These are phyloP conservation scores for Trogon melanurus DNA, from an alignment of 2,113 vertebrate species.

Conservation along the genomic window DNA sequence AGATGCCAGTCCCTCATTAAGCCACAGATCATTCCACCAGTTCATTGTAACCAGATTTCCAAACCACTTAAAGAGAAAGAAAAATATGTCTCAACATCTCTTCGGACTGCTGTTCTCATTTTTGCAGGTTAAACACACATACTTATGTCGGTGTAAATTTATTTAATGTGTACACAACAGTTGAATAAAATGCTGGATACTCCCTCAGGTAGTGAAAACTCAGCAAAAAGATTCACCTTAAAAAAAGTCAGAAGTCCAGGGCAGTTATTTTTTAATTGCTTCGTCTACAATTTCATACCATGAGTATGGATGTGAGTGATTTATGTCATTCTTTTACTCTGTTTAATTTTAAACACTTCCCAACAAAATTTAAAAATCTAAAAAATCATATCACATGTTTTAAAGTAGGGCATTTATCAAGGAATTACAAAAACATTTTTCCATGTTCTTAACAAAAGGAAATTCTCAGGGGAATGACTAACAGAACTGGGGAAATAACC, in stretches of 20 bases:
- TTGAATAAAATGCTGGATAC: background rate
- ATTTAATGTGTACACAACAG: background rate
- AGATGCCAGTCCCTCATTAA: constrained; percentile 82
- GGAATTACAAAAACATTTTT: background rate
- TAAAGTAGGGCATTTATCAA: background rate
- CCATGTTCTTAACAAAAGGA: background rate
- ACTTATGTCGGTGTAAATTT: background rate
- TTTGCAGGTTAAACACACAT: background rate
- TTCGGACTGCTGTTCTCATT: background rate
- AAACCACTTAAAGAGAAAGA: constrained; percentile 80
- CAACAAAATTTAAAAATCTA: background rate
- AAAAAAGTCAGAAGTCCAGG: background rate
- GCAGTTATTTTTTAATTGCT: background rate
- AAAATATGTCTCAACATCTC: constrained; percentile 5
- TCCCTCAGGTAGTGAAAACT: background rate
- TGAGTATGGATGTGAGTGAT: background rate
- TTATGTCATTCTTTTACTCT: background rate
- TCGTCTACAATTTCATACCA: background rate
- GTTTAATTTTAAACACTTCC: background rate
- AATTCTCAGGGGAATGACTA: background rate
- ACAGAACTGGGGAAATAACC: background rate
- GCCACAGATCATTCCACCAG: constrained; percentile 87
- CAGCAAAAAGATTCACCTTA: background rate
- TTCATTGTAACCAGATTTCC: constrained; percentile 86
- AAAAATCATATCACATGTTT: background rate